Percentiles rank a stretch among this genome's conserved stretches.
Evolutionary conservation across 2,797 vertebrate species (phyloP).

Genomic region (Ceyx erithaca): DNA sequence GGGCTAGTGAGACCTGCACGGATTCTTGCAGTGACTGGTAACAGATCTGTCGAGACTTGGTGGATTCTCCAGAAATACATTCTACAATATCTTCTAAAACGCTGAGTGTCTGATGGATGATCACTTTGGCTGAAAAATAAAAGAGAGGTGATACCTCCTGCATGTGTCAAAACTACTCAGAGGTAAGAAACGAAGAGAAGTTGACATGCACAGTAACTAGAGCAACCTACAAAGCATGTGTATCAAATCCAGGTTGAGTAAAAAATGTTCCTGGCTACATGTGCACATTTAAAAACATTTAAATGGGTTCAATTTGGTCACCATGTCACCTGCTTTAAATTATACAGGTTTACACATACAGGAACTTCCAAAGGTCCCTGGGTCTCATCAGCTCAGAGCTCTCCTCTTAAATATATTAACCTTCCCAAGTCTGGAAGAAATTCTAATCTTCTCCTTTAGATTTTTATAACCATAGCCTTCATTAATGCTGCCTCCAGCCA

Average conservation of each 20-base stretch:
- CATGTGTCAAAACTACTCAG: background rate
- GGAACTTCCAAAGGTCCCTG: background rate
- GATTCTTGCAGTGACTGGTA: conserved; percentile 98
- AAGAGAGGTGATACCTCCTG: conserved; percentile 14
- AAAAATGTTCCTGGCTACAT: background rate
- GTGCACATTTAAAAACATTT: background rate
- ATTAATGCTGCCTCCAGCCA: accelerated
- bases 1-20: conserved; percentile 94
- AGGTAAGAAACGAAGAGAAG: background rate
- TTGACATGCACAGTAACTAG: background rate
- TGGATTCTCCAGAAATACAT: conserved; percentile 94
- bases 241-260: background rate
- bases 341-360: background rate
- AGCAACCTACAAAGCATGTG: background rate
- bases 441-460: no score
- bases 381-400: background rate
- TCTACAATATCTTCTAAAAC: conserved; percentile 93
- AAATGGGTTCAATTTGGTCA: background rate
- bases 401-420: background rate
- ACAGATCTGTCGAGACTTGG: conserved; percentile 97
- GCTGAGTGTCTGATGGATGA: conserved; percentile 92
- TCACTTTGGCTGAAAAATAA: conserved; percentile 87
- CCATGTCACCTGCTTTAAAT: background rate
- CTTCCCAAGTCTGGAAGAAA: background rate
- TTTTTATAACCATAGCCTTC: background rate